A percentile compares a stretch with the other conserved stretches of the same genome.
These are phyloP conservation scores for Holcopasites calliopsidis DNA, from an alignment of 1,140 invertebrate species.

Conservation along the genomic window DNA sequence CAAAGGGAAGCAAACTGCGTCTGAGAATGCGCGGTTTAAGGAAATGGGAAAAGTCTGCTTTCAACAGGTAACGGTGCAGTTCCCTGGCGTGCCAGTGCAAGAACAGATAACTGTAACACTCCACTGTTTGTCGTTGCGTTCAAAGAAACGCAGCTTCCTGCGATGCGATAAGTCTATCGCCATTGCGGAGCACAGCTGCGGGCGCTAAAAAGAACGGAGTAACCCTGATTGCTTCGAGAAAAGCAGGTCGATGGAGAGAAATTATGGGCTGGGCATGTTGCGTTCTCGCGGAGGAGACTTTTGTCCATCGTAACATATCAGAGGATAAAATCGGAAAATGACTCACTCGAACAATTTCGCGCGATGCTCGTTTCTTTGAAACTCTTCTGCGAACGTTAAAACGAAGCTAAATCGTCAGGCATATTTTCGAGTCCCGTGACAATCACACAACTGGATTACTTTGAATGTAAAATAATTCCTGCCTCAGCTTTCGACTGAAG, in stretches of 20 bases:
- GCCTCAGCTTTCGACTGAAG: too few relatives aligned
- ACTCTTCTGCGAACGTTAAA: neutral
- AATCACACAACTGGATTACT: neutral
- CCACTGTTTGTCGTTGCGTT: neutral
- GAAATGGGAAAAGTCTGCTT: conserved; percentile 35
- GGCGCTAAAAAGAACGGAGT: neutral
- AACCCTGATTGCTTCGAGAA: neutral
- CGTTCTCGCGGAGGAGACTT: neutral
- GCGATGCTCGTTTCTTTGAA: neutral
- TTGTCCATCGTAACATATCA: neutral
- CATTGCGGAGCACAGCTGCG: neutral
- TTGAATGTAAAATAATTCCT: neutral
- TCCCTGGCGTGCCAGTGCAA: neutral
- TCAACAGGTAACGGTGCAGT: conserved; percentile 16
- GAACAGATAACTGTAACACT: neutral
- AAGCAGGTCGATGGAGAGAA: neutral
- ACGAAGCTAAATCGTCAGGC: neutral
- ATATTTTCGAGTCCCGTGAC: neutral
- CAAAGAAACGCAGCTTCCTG: neutral
- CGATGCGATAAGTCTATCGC: conserved; percentile 7
- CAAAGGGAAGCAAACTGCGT: neutral
- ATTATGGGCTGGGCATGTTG: neutral
- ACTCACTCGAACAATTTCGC: too few relatives aligned
- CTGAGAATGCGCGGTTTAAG: conserved; percentile 1
- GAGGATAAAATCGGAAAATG: neutral